Evolutionary conservation across 2,888 invertebrate species (phyloP), one percentile per base, ranked within the genome.

Genomic region (Lasioglossum vierecki): DNA sequence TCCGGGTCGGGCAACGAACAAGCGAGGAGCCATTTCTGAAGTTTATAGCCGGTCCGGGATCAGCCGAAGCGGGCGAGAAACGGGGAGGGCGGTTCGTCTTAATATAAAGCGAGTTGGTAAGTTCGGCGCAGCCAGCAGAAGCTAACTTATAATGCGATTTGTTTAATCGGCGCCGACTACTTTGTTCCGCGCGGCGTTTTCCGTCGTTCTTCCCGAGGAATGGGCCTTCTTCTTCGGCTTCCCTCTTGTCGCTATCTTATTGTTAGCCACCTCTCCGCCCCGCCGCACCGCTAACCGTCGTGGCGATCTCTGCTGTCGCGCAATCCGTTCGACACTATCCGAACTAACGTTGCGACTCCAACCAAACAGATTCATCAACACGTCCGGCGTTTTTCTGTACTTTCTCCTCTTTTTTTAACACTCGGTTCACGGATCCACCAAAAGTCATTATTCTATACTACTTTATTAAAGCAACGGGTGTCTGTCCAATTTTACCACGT

Each of bases 131-230:
- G 92, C 92, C 92, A 93, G 91, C 92, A 92, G 92, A 91, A 92
- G 92, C 93, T 93, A 94, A 94, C 94, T 95, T 94, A 94, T 94
- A 95, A 94, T 94, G 93, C 93, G 94, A 95, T 94, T 95, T 95
- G 94, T 94, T 94, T 94, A 94, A 94, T 95, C 94, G 94, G 94
- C 93, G 94, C 94, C 94, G 94, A 93, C 93, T 94, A 94, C 94
- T 94, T 94, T 93, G 92, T 91, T 92, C 91, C 90, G 90, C 90
- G 91, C 92, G 89, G 87, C 91, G 82, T 90, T 90, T 88, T 86
- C 89, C 86, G 80, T 88, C 84, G 83, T 88, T 81, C 89, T 86
- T 80, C 86, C 84, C 82, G 86, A 86, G 84, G 87, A 83, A 79
- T 80, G 77, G 86, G 79, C 81, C 78, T 83, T 77, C 81, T 81